Evolutionary conservation across 2,797 vertebrate species (phyloP), one percentile per base, ranked within the genome.

Genomic region (Lateolabrax maculatus): DNA sequence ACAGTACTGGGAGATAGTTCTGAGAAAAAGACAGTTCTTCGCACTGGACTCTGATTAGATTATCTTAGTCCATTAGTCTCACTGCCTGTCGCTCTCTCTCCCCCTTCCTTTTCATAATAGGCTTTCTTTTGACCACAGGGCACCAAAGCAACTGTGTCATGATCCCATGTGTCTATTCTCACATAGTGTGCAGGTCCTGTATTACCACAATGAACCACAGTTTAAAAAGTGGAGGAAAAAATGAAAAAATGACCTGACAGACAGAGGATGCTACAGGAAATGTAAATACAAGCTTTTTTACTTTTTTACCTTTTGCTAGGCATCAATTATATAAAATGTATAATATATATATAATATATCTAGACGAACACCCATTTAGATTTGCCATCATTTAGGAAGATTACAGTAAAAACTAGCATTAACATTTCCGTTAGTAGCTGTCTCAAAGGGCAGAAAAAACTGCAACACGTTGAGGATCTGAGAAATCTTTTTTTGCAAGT

Each of bases 31-130:
- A 53, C 19, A 29, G 10, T 58, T 65, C 46, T 80, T 65, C 64
- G 46, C 1, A 34, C 61, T 71, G 44, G 39, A 62, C 76, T n/a
- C 37, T 67, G 79, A 83, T 87, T 58, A 71, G 83, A 79, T 85
- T 78, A 87, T 71, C 60, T 62, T 52, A 25, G 67, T 71, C 72
- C 46, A 78, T 77, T 70, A 69, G 78, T 81, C 74, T 80, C 66
- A 57, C 27, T 77, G 68, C 69, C 44, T 80, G 16, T 78, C 29
- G 15, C 41, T 34, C 77, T 84, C 49, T 52, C 36, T 82, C 73
- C 37, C 56, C 83, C 61, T 81, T 68, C 81, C 53, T 16, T 74
- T 60, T 77, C n/a, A 19, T 93, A 92, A 94, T 86, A 91, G 89
- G 90, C 91, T 93, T 93, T 90, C 37, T 75, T 57, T 55, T 85